phyloP scores from a whole-genome alignment of 2,797 vertebrate genomes.

The Pterois miles region DNA sequence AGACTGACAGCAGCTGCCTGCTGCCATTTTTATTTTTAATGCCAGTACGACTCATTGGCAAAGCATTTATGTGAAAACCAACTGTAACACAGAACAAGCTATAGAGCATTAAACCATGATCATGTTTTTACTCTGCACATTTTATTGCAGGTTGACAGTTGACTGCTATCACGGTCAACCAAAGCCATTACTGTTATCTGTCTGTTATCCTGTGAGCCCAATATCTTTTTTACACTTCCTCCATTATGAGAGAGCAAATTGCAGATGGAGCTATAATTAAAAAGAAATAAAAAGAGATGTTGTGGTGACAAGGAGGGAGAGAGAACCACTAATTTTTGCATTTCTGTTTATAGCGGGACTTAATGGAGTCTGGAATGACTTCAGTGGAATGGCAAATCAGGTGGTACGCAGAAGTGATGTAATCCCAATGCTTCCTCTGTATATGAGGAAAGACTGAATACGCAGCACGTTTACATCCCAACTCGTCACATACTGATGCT shows the following conservation, averaged over 20 bases:
- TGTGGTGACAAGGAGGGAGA: constrained; percentile 4
- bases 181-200: constrained; percentile 42
- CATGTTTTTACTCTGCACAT: constrained; percentile 9
- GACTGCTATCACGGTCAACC: constrained; percentile 24
- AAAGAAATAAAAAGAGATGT: constrained; percentile 25
- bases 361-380: constrained; percentile 14
- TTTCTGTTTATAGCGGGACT: constrained; percentile 27
- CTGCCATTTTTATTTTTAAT: constrained; percentile 42
- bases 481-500: too few species aligned
- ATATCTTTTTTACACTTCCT: constrained; percentile 29
- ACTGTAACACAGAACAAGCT: constrained; percentile 6
- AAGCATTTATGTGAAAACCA: constrained; percentile 38
- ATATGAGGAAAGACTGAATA: background rate
- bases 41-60: constrained; percentile 3
- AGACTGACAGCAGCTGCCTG: constrained; percentile 3
- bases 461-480: too few species aligned
- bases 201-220: constrained; percentile 9
- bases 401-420: background rate
- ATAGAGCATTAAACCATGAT: constrained; percentile 16
- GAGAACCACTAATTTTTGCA: background rate
- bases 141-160: constrained; percentile 34
- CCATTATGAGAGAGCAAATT: constrained; percentile 29
- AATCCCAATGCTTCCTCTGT: constrained; percentile 1
- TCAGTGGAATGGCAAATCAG: constrained; percentile 7
- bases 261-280: constrained; percentile 28